These are phyloP conservation scores for Varanus salvator DNA, from an alignment of 2,113 vertebrate species.

Conservation along the genomic window DNA sequence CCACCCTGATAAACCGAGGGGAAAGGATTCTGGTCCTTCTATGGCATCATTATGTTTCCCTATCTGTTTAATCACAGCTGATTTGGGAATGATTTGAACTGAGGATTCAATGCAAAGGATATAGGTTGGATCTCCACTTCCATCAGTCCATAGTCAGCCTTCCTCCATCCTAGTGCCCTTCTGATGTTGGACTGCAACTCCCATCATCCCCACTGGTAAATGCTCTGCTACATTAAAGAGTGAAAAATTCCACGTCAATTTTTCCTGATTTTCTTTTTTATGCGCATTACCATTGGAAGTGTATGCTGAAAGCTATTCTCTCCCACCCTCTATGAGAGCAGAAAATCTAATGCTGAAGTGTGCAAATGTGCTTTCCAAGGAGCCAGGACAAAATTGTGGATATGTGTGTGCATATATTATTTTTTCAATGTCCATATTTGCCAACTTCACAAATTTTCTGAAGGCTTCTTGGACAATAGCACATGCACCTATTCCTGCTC, in stretches of 20 bases:
- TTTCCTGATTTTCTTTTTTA: slow-evolving; percentile 6
- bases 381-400: background rate
- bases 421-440: background rate
- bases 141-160: background rate
- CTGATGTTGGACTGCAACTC: no score
- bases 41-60: background rate
- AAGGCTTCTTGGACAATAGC: background rate
- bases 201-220: background rate
- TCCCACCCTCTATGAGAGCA: background rate
- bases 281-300: slow-evolving; percentile 26
- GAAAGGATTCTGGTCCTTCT: background rate
- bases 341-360: background rate
- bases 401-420: background rate
- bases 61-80: background rate
- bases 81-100: no score
- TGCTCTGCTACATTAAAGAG: slow-evolving; percentile 6
- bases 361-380: background rate
- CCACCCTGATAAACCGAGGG: background rate
- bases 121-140: background rate
- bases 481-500: background rate
- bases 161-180: background rate
- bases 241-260: slow-evolving; percentile 8
- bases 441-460: background rate
- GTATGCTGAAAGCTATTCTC: background rate
- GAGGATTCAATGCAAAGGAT: background rate